These are phyloP conservation scores for Nycticebus coucang DNA, from an alignment of 2,113 vertebrate genomes.

Conservation along the genomic window DNA sequence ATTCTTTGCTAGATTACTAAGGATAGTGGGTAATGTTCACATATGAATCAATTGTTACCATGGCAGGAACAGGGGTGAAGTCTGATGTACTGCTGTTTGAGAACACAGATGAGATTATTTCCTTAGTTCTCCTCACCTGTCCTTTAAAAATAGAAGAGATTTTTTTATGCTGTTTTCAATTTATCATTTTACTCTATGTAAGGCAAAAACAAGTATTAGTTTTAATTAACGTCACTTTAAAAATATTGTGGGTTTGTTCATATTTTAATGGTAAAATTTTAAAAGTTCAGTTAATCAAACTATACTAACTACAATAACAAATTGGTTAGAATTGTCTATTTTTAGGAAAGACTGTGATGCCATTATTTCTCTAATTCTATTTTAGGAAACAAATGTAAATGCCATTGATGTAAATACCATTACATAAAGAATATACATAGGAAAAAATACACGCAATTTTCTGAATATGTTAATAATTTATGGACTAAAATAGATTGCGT, in stretches of 20 bases:
- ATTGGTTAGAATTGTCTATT: not conserved
- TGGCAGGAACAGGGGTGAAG: not conserved
- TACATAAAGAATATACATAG: not conserved
- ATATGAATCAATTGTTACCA: not conserved
- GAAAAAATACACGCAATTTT: slow-evolving; percentile 7
- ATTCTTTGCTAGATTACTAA: not conserved
- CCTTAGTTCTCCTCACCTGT: not conserved
- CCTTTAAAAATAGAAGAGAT: not conserved
- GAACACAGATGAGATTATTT: not conserved
- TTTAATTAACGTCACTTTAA: not conserved
- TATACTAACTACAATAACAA: slow-evolving; percentile 48
- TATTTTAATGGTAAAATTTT: slow-evolving; percentile 35
- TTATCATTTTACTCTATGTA: slow-evolving; percentile 46
- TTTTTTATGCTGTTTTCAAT: slow-evolving; percentile 5
- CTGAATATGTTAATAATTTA: slow-evolving; percentile 1
- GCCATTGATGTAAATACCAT: not conserved
- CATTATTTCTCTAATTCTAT: slow-evolving; percentile 7
- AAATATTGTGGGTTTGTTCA: slow-evolving; percentile 26
- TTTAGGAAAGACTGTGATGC: slow-evolving; percentile 5
- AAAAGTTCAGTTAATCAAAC: slow-evolving; percentile 34
- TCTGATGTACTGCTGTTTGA: not conserved
- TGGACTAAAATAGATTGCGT: slow-evolving; percentile 27
- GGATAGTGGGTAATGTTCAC: not conserved
- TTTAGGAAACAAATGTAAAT: slow-evolving; percentile 21
- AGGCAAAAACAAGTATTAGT: not conserved